Evolutionary conservation across 2,888 invertebrate genomes (phyloP), one percentile per base, ranked within the genome.

Genomic region (Eretmocerus hayati): DNA sequence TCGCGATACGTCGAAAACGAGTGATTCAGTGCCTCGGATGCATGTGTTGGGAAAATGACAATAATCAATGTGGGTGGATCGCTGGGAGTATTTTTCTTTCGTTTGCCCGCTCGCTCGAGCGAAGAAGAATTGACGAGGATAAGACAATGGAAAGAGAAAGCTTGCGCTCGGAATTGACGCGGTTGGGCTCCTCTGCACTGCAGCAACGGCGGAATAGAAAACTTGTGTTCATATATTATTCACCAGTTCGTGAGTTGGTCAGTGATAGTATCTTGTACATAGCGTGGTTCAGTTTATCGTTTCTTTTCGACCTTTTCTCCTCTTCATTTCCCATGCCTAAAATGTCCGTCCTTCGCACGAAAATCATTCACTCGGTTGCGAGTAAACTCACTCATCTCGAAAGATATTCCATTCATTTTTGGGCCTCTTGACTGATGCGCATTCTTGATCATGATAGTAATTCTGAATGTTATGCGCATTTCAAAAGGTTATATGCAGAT

Each of bases 21-120:
- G 11, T 26, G 6, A 26, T 26, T 6, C 22, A 13, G 5, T 15
- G 4, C 18, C n/a, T n/a, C n/a, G n/a, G n/a, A n/a, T n/a, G n/a
- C n/a, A n/a, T n/a, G n/a, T n/a, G n/a, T 33, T 20, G 23, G 30
- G 20, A 26, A 43, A 43, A 48, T 48, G 30, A 45, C 41, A 51
- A 47, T 47, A 47, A 51, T 51, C 38, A 42, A 42, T 40, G 40
- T 5, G n/a, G 15, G 13, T 22, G 5, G 42, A 47, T 41, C 44
- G 44, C 44, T 45, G 45, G 42, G 38, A 44, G 48, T 45, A 39
- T 39, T 37, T 37, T 37, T 37, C 19, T 8, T 13, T 33, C 15
- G 5, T 15, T 33, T 5, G 9, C n/a, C 20, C 5, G 35, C 3
- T 3, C 16, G 4, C n/a, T n/a, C 8, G 37, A 19, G 20, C 11